A percentile compares a stretch with the other conserved stretches of the same genome.
These are phyloP conservation scores for Podabrus alpinus DNA, from an alignment of 2,888 invertebrate species.

Conservation along the genomic window DNA sequence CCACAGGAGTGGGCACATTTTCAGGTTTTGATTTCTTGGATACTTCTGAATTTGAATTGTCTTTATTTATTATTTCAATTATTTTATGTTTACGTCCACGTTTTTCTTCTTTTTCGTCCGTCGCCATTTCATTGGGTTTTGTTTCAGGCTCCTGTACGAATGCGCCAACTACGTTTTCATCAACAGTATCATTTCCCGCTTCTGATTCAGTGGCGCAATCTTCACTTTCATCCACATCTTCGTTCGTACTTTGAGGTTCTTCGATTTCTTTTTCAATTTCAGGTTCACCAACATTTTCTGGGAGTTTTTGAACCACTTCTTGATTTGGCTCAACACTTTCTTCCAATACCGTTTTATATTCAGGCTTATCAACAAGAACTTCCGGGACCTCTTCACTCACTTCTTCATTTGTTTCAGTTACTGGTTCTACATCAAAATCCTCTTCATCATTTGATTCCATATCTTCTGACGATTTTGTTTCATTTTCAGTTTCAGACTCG, in stretches of 20 bases:
- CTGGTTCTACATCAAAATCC: too few relatives aligned
- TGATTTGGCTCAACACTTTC: neutral
- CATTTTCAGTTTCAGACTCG: too few relatives aligned
- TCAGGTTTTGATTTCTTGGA: conserved; percentile 25
- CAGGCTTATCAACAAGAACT: too few relatives aligned
- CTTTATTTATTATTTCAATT: conserved; percentile 5
- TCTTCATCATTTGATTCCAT: too few relatives aligned
- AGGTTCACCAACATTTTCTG: conserved; percentile 1
- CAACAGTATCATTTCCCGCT: neutral
- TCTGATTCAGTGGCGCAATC: neutral
- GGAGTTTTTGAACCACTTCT: neutral
- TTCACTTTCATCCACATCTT: neutral
- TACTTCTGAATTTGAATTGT: conserved; percentile 16
- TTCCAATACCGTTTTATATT: too few relatives aligned
- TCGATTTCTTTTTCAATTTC: neutral
- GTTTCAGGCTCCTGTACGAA: conserved; percentile 12
- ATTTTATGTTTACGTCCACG: neutral
- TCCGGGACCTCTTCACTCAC: neutral
- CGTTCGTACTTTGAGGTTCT: too few relatives aligned
- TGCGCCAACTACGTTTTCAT: conserved; percentile 9
- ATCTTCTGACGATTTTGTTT: too few relatives aligned
- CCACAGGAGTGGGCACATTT: conserved; percentile 19
- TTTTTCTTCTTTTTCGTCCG: neutral
- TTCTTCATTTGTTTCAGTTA: neutral
- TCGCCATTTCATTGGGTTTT: too few relatives aligned